phyloP scores from a whole-genome alignment of 2,797 vertebrate species.

The Cossypha niveicapilla region DNA sequence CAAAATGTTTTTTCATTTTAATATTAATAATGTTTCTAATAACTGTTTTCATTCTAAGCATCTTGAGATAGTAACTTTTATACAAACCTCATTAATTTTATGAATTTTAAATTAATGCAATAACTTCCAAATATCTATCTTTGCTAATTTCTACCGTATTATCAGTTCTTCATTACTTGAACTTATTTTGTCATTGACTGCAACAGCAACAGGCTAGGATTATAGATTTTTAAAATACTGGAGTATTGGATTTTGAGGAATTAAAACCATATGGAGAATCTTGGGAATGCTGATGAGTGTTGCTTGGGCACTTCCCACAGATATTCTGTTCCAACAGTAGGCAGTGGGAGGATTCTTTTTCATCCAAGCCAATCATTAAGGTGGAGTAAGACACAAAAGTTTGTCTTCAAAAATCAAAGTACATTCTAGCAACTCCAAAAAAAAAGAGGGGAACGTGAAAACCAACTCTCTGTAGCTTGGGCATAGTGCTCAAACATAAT shows the following conservation, averaged over 20 bases:
- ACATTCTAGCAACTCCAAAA: neutral
- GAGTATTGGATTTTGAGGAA: neutral
- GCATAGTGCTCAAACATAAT: neutral
- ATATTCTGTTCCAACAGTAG: neutral
- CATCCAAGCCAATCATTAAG: neutral
- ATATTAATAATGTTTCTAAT: neutral
- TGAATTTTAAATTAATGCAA: neutral
- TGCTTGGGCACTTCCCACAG: neutral
- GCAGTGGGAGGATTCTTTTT: neutral
- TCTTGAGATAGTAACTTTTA: neutral
- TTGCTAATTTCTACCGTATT: neutral
- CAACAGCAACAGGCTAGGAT: neutral
- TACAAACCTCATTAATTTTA: conserved; percentile 8
- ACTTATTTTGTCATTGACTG: neutral
- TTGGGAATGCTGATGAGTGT: neutral
- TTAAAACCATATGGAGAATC: neutral
- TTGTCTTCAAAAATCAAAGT: neutral
- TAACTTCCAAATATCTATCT: neutral
- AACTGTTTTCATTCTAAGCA: neutral
- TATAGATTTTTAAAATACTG: neutral
- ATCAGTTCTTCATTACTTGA: neutral
- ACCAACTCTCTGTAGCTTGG: neutral
- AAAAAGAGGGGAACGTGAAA: neutral
- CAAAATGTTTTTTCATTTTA: neutral
- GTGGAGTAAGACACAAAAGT: neutral